Evolutionary conservation across 2,888 invertebrate genomes (phyloP).

Genomic region (Oxycera nigricornis): DNA sequence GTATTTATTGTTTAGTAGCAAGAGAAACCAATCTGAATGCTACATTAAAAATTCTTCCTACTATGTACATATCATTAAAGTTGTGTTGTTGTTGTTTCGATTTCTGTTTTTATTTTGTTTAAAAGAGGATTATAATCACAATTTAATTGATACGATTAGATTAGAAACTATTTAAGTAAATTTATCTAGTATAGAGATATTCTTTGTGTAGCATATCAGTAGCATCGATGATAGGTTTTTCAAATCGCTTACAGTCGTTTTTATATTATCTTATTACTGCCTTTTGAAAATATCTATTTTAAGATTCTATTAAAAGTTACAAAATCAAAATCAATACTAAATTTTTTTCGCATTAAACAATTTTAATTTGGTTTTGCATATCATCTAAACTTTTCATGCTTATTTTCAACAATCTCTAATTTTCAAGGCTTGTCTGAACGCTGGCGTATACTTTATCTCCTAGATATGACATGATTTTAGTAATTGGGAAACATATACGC

Average conservation of each 20-base stretch:
- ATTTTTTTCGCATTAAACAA: no score
- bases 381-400: no score
- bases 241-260: not conserved
- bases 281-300: not conserved
- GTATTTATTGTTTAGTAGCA: not conserved
- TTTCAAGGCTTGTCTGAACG: no score
- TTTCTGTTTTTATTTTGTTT: not conserved
- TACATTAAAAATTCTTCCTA: not conserved
- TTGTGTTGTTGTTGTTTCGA: no score
- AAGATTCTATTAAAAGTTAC: no score
- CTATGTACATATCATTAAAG: conserved; percentile 17
- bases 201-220: not conserved
- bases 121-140: not conserved
- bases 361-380: no score
- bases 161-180: not conserved
- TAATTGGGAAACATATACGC: no score
- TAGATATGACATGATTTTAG: no score
- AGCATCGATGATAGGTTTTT: not conserved
- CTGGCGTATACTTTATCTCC: no score
- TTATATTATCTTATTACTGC: not conserved
- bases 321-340: no score
- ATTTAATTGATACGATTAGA: conserved; percentile 24
- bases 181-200: not conserved
- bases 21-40: not conserved
- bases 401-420: no score